Base-by-base conservation (phyloP, 1,140 invertebrate genomes). In the Halotydeus destructor region DNA sequence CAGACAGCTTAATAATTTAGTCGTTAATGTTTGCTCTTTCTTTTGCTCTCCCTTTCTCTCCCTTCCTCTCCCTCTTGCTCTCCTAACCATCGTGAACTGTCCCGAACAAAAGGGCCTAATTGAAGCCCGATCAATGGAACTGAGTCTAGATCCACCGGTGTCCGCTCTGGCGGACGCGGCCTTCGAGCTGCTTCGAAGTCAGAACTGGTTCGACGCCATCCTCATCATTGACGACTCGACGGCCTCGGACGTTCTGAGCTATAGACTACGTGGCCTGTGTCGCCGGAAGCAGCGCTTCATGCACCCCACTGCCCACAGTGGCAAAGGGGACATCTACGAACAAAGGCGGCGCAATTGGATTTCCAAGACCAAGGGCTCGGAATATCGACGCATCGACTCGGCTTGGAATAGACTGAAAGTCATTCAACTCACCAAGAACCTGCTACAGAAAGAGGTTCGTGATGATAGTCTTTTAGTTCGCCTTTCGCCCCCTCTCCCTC, bases 121-220 rank as follows among this genome's bases (percentile, higher is more conserved):
- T 30, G n/a, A 11, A 30, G 28, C 31, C 9, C 24, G 11, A 21
- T 38, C 36, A 5, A n/a, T 32, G 14, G 24, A 30, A 25, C 9
- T 47, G 5, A 45, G 42, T 23, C 23, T 47, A 12, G 46, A 47
- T 35, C 36, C 46, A 24, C 46, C 46, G 18, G 44, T 47, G n/a
- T 43, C 36, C 12, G 22, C 46, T 2, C 26, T 47, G 21, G 46
- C 46, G 14, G 46, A 47, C 41, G 46, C 46, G 18, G 32, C 41
- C 14, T 47, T 44, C 36, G 26, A 43, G 32, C 25, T 47, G 21
- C 25, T 47, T n/a, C 24, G 37, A 26, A 33, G 27, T 21, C 46
- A 47, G 22, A 34, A 47, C 16, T 47, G 46, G 46, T 47, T 47
- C 23, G 46, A 47, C 25, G 46, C 46, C 14, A 45, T 47, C 3